A percentile compares a stretch with the other conserved stretches of the same genome.
These are phyloP conservation scores for Corythoichthys intestinalis DNA, from an alignment of 2,113 vertebrate genomes.

Conservation along the genomic window DNA sequence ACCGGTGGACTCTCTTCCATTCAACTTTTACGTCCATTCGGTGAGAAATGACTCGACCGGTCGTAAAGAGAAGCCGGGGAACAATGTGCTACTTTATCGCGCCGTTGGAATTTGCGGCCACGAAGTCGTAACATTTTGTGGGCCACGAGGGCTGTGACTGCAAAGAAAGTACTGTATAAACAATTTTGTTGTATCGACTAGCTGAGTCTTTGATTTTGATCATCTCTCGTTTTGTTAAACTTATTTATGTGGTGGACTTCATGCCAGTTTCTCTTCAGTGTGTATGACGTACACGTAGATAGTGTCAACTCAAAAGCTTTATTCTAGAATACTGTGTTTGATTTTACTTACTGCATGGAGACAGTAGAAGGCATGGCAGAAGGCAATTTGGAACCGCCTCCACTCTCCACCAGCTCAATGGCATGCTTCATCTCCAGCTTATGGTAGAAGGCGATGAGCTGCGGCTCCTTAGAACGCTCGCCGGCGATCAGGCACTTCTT, in stretches of 20 bases:
- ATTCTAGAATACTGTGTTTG: no score
- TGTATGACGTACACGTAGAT: no score
- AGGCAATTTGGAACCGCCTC: slow-evolving; percentile 85
- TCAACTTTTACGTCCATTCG: not conserved
- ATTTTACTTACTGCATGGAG: slow-evolving; percentile 90
- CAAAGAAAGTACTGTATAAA: not conserved
- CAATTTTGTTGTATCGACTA: not conserved
- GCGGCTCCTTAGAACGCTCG: slow-evolving; percentile 91
- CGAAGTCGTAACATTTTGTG: not conserved
- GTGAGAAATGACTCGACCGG: not conserved
- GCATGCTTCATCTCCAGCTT: slow-evolving; percentile 99
- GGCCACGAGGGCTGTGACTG: not conserved
- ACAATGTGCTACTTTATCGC: not conserved
- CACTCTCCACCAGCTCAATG: slow-evolving; percentile 93
- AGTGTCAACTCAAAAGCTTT: no score
- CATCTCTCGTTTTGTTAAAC: not conserved
- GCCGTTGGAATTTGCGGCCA: not conserved
- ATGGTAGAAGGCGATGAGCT: slow-evolving; percentile 98
- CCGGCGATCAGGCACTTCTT: slow-evolving; percentile 96
- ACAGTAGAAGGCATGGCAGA: slow-evolving; percentile 86
- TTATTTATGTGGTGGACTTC: not conserved
- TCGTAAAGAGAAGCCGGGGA: not conserved
- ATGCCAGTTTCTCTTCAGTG: no score
- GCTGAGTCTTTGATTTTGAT: not conserved
- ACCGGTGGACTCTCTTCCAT: not conserved